These are phyloP conservation scores for Isurus oxyrinchus DNA, from an alignment of 2,113 vertebrate species.

Conservation along the genomic window DNA sequence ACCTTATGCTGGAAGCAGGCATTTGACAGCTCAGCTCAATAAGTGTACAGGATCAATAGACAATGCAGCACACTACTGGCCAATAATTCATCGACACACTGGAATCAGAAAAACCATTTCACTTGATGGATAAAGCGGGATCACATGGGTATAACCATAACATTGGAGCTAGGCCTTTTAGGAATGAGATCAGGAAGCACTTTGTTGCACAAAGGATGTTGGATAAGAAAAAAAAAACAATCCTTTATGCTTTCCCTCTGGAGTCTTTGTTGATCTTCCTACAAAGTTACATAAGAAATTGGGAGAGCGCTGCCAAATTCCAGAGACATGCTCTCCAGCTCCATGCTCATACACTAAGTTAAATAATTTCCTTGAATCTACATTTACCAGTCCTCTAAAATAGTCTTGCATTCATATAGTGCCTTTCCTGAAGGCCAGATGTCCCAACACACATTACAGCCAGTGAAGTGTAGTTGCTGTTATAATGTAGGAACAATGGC, in stretches of 20 bases:
- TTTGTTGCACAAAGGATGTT: background rate
- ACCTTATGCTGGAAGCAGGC: background rate
- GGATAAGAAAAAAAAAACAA: background rate
- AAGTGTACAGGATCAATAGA: background rate
- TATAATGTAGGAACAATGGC: no score
- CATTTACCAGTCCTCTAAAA: no score
- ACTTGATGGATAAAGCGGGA: background rate
- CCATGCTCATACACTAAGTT: no score
- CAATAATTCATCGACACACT: background rate
- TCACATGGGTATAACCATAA: background rate
- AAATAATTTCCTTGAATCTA: no score
- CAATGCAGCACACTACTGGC: background rate
- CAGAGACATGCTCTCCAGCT: no score
- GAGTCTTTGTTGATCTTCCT: background rate
- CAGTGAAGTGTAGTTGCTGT: no score
- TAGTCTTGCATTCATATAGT: no score
- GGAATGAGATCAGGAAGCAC: background rate
- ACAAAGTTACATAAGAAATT: background rate
- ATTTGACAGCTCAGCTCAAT: background rate
- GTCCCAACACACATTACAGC: no score
- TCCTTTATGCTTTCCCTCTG: background rate
- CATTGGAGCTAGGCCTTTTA: no score
- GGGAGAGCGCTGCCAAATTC: no score
- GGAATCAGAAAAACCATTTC: background rate
- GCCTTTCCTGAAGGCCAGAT: no score